Conservation (phyloP, 92 coral and sea anemone genomes). For the Pocillopora meandrina region DNA sequence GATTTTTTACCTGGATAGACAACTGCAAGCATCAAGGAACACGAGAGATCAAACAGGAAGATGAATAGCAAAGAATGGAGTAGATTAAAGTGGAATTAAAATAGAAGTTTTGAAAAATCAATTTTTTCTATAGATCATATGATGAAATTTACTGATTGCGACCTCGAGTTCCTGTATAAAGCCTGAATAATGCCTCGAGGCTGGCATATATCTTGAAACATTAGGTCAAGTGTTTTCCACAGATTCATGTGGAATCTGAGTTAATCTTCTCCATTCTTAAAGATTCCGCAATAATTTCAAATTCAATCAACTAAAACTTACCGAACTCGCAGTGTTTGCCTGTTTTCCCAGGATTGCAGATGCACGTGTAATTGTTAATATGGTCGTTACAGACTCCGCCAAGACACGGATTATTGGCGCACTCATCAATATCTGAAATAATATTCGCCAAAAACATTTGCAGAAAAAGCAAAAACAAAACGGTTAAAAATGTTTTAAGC, state of each 20-base stretch:
- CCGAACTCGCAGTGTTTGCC: slow-evolving; percentile 5
- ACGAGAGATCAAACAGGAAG: no score
- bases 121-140: neutral
- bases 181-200: no score
- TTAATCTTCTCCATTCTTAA: neutral
- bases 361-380: slow-evolving; percentile 9
- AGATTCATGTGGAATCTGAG: neutral
- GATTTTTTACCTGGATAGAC: no score
- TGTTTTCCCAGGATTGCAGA: slow-evolving; percentile 15
- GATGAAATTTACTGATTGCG: neutral
- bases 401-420: slow-evolving; percentile 21
- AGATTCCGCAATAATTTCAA: neutral
- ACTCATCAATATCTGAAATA: slow-evolving; percentile 10
- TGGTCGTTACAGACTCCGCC: slow-evolving; percentile 3
- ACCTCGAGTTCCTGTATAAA: no score
- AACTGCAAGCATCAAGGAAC: no score
- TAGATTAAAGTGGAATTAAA: no score
- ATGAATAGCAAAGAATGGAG: no score
- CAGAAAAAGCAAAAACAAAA: neutral
- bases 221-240: neutral
- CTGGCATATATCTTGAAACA: no score
- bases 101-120: no score
- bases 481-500: neutral
- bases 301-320: neutral
- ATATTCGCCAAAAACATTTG: neutral